These are phyloP conservation scores for Sphecodes monilicornis DNA, from an alignment of 2,888 invertebrate species.

Conservation along the genomic window DNA sequence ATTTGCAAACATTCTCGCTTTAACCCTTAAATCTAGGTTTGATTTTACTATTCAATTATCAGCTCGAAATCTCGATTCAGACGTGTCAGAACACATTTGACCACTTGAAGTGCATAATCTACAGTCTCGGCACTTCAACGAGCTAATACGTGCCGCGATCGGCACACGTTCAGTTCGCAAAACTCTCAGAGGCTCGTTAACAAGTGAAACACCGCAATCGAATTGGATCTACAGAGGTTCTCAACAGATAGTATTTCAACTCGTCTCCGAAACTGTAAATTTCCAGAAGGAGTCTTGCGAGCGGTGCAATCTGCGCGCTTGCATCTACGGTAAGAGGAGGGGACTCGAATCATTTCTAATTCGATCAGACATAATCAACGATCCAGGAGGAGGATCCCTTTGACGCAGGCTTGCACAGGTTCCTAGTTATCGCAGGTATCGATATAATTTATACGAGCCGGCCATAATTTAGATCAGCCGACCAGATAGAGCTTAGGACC, in stretches of 20 bases:
- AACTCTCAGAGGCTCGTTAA: too few species aligned
- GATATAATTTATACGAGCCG: slow-evolving; percentile 36
- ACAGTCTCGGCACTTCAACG: too few species aligned
- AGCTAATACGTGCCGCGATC: too few species aligned
- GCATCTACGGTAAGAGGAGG: not conserved
- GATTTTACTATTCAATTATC: too few species aligned
- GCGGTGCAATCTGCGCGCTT: too few species aligned
- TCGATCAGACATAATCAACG: not conserved
- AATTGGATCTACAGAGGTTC: not conserved
- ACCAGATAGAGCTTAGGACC: slow-evolving; percentile 15
- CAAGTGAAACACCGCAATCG: too few species aligned
- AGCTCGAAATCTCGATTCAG: too few species aligned
- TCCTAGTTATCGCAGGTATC: not conserved
- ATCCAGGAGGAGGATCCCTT: not conserved
- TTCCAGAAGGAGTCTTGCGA: not conserved
- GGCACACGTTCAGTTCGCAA: too few species aligned
- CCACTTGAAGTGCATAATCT: too few species aligned
- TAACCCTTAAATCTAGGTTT: too few species aligned
- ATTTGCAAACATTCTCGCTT: too few species aligned
- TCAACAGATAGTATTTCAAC: not conserved
- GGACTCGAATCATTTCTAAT: not conserved
- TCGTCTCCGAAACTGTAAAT: not conserved
- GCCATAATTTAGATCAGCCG: slow-evolving; percentile 45
- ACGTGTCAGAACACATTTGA: too few species aligned
- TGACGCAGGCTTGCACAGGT: slow-evolving; percentile 16